Percentiles rank a stretch among this genome's conserved stretches.
These are phyloP conservation scores for Ophioninae sp. DNA, from an alignment of 2,888 invertebrate species.

Conservation along the genomic window DNA sequence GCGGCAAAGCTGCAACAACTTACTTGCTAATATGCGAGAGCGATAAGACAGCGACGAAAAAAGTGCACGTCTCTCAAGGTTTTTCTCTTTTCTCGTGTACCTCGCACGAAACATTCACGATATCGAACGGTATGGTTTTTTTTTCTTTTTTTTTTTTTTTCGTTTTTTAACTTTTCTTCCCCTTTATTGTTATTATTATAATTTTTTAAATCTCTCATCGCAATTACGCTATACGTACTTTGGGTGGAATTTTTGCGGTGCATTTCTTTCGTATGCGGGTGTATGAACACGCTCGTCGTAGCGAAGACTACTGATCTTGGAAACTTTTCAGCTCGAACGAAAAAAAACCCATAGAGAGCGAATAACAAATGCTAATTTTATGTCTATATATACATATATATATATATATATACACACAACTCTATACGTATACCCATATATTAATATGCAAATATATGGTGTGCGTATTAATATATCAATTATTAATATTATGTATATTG, in stretches of 20 bases:
- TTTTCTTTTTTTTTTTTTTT: slow-evolving; percentile 22
- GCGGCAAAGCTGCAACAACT: slow-evolving; percentile 72
- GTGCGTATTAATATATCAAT: neutral
- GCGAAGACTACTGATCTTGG: slow-evolving; percentile 49
- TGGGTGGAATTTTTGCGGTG: slow-evolving; percentile 25
- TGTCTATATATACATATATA: slow-evolving; percentile 21
- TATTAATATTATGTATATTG: too few relatives aligned
- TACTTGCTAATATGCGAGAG: slow-evolving; percentile 66
- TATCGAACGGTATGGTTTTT: neutral
- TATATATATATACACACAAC: neutral
- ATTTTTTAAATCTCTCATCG: slow-evolving; percentile 13
- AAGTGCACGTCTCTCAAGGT: slow-evolving; percentile 47
- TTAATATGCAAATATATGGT: neutral
- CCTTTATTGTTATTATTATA: slow-evolving; percentile 8
- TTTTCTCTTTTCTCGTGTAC: slow-evolving; percentile 1
- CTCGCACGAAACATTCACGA: slow-evolving; percentile 13
- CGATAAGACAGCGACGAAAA: slow-evolving; percentile 55
- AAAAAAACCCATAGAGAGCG: slow-evolving; percentile 56
- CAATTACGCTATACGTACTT: slow-evolving; percentile 12
- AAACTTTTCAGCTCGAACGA: slow-evolving; percentile 49
- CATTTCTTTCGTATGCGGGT: slow-evolving; percentile 56
- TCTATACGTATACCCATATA: neutral
- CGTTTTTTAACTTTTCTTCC: neutral
- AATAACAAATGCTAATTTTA: slow-evolving; percentile 45
- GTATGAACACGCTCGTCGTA: slow-evolving; percentile 45